Evolutionary conservation across 1,140 invertebrate species (phyloP).

Genomic region (Apis laboriosa): DNA sequence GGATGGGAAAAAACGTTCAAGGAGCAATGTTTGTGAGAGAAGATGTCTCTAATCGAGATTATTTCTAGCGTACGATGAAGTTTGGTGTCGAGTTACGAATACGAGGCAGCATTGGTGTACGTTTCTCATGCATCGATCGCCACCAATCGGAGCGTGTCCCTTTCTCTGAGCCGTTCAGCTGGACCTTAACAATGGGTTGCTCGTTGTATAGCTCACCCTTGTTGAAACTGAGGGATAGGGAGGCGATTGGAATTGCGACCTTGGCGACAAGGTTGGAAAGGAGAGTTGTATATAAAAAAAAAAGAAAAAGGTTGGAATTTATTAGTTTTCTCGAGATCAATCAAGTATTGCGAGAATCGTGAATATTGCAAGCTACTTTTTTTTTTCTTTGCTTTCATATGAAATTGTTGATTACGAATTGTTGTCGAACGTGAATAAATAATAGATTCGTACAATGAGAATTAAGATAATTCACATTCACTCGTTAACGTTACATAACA

Average conservation of each 20-base stretch:
- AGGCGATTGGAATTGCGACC: neutral
- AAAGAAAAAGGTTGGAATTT: no score
- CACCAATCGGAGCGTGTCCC: conserved; percentile 45
- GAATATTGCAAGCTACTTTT: no score
- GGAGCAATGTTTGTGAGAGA: neutral
- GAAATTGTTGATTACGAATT: no score
- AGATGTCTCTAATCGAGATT: neutral
- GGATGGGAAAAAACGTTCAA: neutral
- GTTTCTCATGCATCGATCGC: conserved; percentile 35
- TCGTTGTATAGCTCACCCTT: neutral
- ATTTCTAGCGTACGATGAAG: neutral
- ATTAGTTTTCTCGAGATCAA: no score
- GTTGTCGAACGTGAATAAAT: no score
- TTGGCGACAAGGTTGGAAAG: neutral
- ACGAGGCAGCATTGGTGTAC: no score
- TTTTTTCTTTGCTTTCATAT: no score
- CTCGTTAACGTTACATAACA: no score
- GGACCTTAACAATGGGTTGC: neutral
- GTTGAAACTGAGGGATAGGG: no score
- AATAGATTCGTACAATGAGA: no score
- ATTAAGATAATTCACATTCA: no score
- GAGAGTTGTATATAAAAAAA: neutral
- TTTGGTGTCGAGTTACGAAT: conserved; percentile 1
- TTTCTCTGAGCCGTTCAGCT: conserved; percentile 10
- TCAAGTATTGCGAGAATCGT: no score